Conservation (phyloP, 2,113 vertebrate species). For the Spea bombifrons region DNA sequence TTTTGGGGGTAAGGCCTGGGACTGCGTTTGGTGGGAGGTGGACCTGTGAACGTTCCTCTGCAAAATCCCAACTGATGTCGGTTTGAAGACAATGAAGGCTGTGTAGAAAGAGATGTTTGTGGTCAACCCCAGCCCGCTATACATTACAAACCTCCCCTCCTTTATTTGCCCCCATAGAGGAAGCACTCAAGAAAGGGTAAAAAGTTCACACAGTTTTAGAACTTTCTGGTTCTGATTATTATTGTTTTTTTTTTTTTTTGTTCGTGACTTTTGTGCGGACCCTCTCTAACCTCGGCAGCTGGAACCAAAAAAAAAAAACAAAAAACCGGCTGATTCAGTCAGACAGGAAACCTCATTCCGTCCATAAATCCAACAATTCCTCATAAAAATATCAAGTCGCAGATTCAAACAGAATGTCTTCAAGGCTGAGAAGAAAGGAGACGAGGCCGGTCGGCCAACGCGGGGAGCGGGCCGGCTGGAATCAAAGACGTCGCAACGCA, state of each 20-base stretch:
- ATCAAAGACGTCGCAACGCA: constrained; percentile 26
- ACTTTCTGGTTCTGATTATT: constrained; percentile 43
- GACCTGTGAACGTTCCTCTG: too few species aligned
- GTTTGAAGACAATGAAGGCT: too few species aligned
- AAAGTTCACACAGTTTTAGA: constrained; percentile 25
- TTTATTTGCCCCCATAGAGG: not conserved
- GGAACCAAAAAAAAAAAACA: constrained; percentile 28
- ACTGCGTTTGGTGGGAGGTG: too few species aligned
- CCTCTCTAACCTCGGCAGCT: constrained; percentile 52
- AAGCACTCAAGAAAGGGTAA: constrained; percentile 12
- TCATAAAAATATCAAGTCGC: constrained; percentile 59
- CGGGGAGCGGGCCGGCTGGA: not conserved
- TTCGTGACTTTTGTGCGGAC: constrained; percentile 49
- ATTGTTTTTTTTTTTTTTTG: constrained; percentile 52
- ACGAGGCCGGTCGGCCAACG: constrained; percentile 4
- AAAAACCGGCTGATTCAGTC: constrained; percentile 28
- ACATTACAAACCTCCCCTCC: not conserved
- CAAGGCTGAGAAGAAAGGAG: constrained; percentile 29
- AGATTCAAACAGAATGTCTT: constrained; percentile 56
- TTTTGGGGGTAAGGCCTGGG: too few species aligned
- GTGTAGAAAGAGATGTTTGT: too few species aligned
- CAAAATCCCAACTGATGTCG: too few species aligned
- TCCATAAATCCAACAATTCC: constrained; percentile 49
- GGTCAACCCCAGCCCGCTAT: not conserved
- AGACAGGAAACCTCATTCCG: constrained; percentile 51